A percentile compares a stretch with the other conserved stretches of the same genome.
phyloP scores from a whole-genome alignment of 2,797 vertebrate species.

The Avahi laniger region DNA sequence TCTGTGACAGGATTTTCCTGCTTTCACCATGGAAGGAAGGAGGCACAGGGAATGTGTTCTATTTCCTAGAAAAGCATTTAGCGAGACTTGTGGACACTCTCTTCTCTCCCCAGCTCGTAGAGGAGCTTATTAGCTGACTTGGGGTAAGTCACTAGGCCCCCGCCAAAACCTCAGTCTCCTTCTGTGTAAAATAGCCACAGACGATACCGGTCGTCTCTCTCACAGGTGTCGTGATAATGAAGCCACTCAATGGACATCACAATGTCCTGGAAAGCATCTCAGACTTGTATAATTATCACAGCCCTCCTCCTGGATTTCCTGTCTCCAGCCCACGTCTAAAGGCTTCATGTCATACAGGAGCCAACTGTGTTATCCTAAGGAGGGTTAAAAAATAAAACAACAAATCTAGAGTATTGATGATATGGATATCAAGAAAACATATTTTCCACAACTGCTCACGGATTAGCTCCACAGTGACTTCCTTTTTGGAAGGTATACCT shows the following conservation, averaged over 20 bases:
- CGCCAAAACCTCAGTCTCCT: not conserved
- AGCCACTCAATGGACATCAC: not conserved
- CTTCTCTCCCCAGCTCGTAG: not conserved
- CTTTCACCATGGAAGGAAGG: not conserved
- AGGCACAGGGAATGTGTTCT: not conserved
- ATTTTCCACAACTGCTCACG: not conserved
- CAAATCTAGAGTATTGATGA: not conserved
- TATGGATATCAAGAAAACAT: not conserved
- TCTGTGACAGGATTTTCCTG: not conserved
- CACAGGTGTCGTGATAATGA: conserved; percentile 7
- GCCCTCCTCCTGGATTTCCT: not conserved
- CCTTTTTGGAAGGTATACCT: not conserved
- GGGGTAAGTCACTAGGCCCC: not conserved
- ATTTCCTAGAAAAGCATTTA: not conserved
- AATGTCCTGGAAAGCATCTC: conserved; percentile 33
- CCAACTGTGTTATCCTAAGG: not conserved
- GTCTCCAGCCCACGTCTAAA: not conserved
- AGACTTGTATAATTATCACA: not conserved
- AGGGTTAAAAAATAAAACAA: conserved; percentile 8
- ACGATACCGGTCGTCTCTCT: not conserved
- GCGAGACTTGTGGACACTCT: not conserved
- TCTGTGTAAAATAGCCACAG: conserved; percentile 18
- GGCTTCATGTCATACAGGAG: not conserved
- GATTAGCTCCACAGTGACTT: not conserved
- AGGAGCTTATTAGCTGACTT: conserved; percentile 5